Percentiles rank a stretch among this genome's conserved stretches.
These are phyloP conservation scores for Brienomyrus brachyistius DNA, from an alignment of 2,113 vertebrate genomes.

Conservation along the genomic window DNA sequence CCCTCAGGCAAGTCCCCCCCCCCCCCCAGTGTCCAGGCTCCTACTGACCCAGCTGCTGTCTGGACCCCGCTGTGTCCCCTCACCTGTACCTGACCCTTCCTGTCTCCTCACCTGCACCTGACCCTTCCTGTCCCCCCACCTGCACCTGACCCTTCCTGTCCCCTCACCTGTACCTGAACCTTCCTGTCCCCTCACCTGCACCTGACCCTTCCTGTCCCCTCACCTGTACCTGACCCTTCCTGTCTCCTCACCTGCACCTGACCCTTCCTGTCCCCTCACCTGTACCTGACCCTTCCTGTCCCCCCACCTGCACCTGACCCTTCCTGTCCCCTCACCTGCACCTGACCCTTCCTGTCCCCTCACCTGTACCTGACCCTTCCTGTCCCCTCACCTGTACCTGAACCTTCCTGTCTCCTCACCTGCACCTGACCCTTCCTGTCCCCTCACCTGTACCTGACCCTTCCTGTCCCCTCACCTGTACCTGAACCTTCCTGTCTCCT, in stretches of 20 bases:
- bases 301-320: not conserved
- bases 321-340: not conserved
- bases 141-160: not conserved
- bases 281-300: not conserved
- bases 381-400: not conserved
- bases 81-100: not conserved
- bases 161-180: constrained; percentile 1
- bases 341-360: not conserved
- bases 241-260: not conserved
- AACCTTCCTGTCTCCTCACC: constrained; percentile 27
- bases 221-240: constrained; percentile 25
- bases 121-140: constrained; percentile 27
- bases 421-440: not conserved
- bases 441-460: not conserved
- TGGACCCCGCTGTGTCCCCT: not conserved
- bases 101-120: constrained; percentile 28
- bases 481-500: not conserved
- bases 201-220: not conserved
- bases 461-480: not conserved
- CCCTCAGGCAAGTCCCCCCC: too few relatives aligned
- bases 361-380: constrained; percentile 44
- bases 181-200: too few relatives aligned
- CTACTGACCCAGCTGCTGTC: not conserved
- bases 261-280: constrained; percentile 27
- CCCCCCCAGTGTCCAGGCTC: not conserved